Conservation (phyloP, 2,888 invertebrate species). For the Lycia hirtaria region DNA sequence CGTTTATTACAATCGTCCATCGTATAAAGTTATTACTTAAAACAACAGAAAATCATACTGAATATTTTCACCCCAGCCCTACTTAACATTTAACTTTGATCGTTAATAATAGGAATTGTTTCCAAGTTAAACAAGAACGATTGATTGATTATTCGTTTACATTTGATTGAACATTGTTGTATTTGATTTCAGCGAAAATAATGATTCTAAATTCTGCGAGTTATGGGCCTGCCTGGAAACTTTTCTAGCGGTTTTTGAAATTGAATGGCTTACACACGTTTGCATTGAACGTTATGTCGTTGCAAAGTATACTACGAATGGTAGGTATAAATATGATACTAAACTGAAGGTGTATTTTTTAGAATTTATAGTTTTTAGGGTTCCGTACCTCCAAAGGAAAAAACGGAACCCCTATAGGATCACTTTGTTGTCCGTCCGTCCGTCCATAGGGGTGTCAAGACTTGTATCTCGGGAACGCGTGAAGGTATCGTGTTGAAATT, state of each 20-base stretch:
- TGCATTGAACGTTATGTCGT: conserved; percentile 79
- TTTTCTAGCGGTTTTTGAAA: conserved; percentile 75
- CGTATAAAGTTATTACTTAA: not conserved
- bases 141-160: conserved; percentile 7
- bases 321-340: conserved; percentile 52
- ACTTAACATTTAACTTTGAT: too few species aligned
- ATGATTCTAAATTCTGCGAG: conserved; percentile 57
- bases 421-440: too few species aligned
- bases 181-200: conserved; percentile 22
- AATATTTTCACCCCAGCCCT: too few species aligned
- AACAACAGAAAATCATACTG: too few species aligned
- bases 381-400: too few species aligned
- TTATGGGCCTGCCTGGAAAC: conserved; percentile 70
- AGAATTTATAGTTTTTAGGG: too few species aligned
- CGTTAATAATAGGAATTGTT: not conserved
- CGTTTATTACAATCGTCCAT: not conserved
- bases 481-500: too few species aligned
- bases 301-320: conserved; percentile 68
- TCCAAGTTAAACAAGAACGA: not conserved
- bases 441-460: too few species aligned
- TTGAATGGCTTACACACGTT: conserved; percentile 74
- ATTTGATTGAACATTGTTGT: conserved; percentile 30
- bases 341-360: not conserved
- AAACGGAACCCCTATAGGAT: too few species aligned
- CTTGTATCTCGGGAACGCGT: too few species aligned